Evolutionary conservation across 2,888 invertebrate species (phyloP).

Genomic region (Dastarcus helophoroides): DNA sequence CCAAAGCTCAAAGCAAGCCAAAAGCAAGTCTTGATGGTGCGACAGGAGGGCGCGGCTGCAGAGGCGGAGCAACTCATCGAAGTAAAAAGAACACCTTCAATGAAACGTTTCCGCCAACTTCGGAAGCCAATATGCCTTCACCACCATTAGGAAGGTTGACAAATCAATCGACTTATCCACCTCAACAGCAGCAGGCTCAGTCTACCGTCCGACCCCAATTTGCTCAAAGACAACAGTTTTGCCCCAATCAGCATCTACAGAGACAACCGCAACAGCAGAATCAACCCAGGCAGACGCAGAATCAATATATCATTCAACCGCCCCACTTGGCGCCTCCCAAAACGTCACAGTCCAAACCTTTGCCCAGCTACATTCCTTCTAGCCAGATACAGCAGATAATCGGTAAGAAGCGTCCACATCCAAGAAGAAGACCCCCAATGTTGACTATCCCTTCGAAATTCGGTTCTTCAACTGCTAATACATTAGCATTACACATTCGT

Average conservation of each 20-base stretch:
- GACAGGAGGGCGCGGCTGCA: not conserved
- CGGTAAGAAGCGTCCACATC: constrained; percentile 20
- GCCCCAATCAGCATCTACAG: constrained; percentile 8
- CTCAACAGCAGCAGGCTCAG: constrained; percentile 13
- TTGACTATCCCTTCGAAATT: not conserved
- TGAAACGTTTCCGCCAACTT: too few relatives aligned
- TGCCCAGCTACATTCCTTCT: constrained; percentile 29
- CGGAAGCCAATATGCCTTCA: too few relatives aligned
- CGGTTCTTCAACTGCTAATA: too few relatives aligned
- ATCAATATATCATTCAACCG: constrained; percentile 22
- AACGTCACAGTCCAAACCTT: constrained; percentile 21
- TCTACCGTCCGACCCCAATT: constrained; percentile 4
- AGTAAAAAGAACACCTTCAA: too few relatives aligned
- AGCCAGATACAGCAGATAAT: constrained; percentile 33
- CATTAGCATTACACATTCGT: too few relatives aligned
- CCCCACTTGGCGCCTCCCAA: constrained; percentile 12
- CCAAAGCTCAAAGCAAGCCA: too few relatives aligned
- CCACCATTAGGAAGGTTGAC: too few relatives aligned
- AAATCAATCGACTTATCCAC: too few relatives aligned
- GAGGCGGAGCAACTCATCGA: constrained; percentile 1
- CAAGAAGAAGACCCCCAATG: constrained; percentile 1
- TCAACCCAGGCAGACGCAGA: constrained; percentile 13
- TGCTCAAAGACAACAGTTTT: constrained; percentile 8
- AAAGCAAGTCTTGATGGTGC: too few relatives aligned
- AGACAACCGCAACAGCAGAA: constrained; percentile 14